A percentile compares a stretch with the other conserved stretches of the same genome.
Conservation (phyloP, 2,113 vertebrate genomes). For the Hoplias malabaricus region DNA sequence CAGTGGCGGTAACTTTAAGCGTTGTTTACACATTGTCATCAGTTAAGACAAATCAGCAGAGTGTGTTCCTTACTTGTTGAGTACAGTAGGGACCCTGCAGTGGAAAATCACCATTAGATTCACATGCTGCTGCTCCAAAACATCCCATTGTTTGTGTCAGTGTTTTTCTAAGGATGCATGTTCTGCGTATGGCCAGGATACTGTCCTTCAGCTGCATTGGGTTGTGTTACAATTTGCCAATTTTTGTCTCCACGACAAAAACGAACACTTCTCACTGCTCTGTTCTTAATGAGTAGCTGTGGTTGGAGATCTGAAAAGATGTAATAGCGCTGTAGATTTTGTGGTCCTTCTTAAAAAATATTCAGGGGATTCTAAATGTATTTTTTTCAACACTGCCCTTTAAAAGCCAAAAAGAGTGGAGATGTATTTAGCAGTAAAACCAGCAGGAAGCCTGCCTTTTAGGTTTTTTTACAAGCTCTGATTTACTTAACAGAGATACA, state of each 20-base stretch:
- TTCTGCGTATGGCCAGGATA: too few species aligned
- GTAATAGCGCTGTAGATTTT: constrained; percentile 61
- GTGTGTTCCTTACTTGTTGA: too few species aligned
- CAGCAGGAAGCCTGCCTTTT: neutral
- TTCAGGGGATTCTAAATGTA: constrained; percentile 51
- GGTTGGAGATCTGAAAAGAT: constrained; percentile 56
- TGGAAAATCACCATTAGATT: too few species aligned
- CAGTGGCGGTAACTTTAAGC: too few species aligned
- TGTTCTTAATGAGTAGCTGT: constrained; percentile 60
- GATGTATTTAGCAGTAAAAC: constrained; percentile 34
- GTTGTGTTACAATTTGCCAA: too few species aligned
- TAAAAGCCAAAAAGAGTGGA: constrained; percentile 41
- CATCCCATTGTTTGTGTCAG: too few species aligned
- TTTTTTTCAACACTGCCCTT: constrained; percentile 42
- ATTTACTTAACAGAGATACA: constrained; percentile 22
- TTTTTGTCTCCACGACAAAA: constrained; percentile 51
- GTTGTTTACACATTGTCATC: too few species aligned
- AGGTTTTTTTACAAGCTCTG: constrained; percentile 1
- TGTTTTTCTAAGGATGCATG: too few species aligned
- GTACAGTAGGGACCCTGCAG: too few species aligned
- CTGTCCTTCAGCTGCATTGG: too few species aligned
- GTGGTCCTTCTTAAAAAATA: constrained; percentile 54
- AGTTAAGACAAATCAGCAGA: too few species aligned
- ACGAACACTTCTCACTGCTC: constrained; percentile 44
- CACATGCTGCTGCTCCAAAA: too few species aligned